phyloP scores from a whole-genome alignment of 1,140 invertebrate genomes.

The Eurosta solidaginis region DNA sequence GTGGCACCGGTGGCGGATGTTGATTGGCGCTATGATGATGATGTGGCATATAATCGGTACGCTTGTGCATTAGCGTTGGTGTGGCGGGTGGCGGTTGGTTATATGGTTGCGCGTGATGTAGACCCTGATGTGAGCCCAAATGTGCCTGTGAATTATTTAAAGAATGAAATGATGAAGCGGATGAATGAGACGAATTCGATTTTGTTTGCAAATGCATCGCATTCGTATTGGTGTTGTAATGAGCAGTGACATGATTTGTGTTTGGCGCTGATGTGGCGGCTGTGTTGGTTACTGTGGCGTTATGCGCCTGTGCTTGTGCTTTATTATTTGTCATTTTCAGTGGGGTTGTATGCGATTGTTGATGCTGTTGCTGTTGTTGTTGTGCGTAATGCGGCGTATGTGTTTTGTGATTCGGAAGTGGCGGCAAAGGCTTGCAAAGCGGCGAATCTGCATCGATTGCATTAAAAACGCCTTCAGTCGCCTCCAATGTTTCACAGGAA shows the following conservation, averaged over 20 bases:
- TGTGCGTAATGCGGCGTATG: neutral
- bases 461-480: slow-evolving; percentile 45
- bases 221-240: slow-evolving; percentile 36
- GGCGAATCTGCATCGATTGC: slow-evolving; percentile 32
- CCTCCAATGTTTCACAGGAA: slow-evolving; percentile 55
- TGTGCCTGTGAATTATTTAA: slow-evolving; percentile 42
- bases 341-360: slow-evolving; percentile 35
- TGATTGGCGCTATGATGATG: slow-evolving; percentile 37
- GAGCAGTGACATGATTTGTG: neutral
- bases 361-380: neutral
- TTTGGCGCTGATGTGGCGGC: slow-evolving; percentile 31
- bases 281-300: neutral
- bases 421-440: slow-evolving; percentile 51
- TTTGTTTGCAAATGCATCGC: slow-evolving; percentile 18
- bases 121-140: slow-evolving; percentile 36
- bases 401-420: slow-evolving; percentile 44
- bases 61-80: slow-evolving; percentile 47
- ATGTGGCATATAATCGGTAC: slow-evolving; percentile 37
- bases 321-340: slow-evolving; percentile 25
- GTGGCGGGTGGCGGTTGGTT: slow-evolving; percentile 42
- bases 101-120: slow-evolving; percentile 56
- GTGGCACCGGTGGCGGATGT: slow-evolving; percentile 48
- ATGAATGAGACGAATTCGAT: slow-evolving; percentile 25
- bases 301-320: neutral
- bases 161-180: slow-evolving; percentile 39